Evolutionary conservation across 92 coral and sea anemone genomes (phyloP).

Genomic region (Zoanthus gigantus): DNA sequence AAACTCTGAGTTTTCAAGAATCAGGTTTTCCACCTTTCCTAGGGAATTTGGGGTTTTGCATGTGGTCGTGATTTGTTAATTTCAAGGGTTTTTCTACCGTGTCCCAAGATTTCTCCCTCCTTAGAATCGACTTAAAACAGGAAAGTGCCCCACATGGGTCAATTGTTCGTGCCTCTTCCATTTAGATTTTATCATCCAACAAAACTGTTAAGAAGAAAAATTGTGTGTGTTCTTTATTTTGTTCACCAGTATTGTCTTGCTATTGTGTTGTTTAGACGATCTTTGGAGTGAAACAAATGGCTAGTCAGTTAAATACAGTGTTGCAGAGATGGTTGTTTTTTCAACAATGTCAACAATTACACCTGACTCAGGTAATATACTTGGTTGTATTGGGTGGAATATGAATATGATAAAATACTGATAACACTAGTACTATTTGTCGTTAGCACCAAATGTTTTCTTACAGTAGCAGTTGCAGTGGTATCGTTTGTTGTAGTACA

Average conservation of each 20-base stretch:
- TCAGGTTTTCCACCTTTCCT: too few species aligned
- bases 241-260: not conserved
- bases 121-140: too few species aligned
- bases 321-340: constrained; percentile 43
- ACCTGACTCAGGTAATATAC: constrained; percentile 38
- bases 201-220: too few species aligned
- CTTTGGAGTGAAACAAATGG: constrained; percentile 57
- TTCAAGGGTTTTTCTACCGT: too few species aligned
- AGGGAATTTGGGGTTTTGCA: too few species aligned
- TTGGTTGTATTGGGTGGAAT: not conserved
- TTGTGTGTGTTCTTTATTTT: not conserved
- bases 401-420: not conserved
- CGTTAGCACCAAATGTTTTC: too few species aligned
- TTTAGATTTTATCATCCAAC: too few species aligned
- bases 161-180: too few species aligned
- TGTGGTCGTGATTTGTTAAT: too few species aligned
- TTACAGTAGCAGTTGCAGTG: not conserved
- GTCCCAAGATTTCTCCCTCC: too few species aligned
- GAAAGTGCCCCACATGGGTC: too few species aligned
- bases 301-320: constrained; percentile 51
- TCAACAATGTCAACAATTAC: constrained; percentile 20
- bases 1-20: too few species aligned
- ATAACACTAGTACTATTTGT: not conserved
- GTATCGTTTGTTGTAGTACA: not conserved
- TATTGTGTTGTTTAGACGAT: constrained; percentile 38